Base-by-base conservation (phyloP, 1,140 invertebrate genomes). In the Ptiloglossa arizonensis region DNA sequence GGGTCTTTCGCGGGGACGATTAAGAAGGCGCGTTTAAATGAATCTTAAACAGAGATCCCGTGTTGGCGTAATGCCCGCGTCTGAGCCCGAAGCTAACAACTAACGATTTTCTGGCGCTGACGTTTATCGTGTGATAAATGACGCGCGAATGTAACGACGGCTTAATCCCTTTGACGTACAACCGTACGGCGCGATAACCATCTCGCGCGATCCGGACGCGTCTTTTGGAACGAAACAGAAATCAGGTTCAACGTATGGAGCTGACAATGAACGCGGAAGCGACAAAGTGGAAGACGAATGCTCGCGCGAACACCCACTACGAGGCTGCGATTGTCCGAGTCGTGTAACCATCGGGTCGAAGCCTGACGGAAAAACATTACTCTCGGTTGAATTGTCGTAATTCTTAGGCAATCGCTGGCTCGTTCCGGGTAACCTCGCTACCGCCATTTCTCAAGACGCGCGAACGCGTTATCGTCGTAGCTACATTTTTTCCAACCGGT, bases 71-170 rank as follows among this genome's bases (percentile, higher is more conserved):
- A 85, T 80, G 72, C 81, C 73, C 77, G 81, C 86, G 77, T 82
- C 86, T 86, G 80, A 82, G 69, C 74, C 48, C 62, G 29, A 59
- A 44, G 54, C 62, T 44, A 50, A 32, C 62, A 44, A 27, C 81
- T 72, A 88, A 89, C 86, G 83, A 90, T 90, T 88, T 89, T 86
- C 88, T 82, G 81, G 84, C 82, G 73, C 71, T 66, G 81, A 86
- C 85, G 87, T 84, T 89, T 87, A 88, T 88, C 82, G 69, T 62
- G 71, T 90, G 89, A 91, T 88, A 89, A 89, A 91, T 87, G 89
- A 89, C 78, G 74, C 69, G 66, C 63, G 63, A 83, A 71, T 81
- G 74, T 35, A 72, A 68, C 82, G 82, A 90, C 89, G 88, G 86
- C 87, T 90, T 89, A 90, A 90, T 90, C 82, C 81, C 82, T 85